Evolutionary conservation across 2,888 invertebrate genomes (phyloP).

Genomic region (Chloroclystis v-ata): DNA sequence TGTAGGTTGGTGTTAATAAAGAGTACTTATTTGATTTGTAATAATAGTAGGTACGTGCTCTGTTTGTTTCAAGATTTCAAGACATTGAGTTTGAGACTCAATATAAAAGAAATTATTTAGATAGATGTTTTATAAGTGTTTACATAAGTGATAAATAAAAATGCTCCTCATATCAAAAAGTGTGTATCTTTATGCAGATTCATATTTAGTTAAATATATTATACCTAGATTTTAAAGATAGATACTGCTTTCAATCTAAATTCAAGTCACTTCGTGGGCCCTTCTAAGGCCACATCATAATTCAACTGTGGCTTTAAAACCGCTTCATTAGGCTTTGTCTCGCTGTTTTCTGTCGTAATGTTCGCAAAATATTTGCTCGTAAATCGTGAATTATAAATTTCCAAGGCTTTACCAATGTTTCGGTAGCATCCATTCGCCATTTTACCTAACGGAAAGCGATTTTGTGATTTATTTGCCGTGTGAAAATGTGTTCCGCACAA

Average conservation of each 20-base stretch:
- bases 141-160: too few relatives aligned
- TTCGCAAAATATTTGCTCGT: slow-evolving; percentile 14
- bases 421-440: neutral
- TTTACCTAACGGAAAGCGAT: neutral
- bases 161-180: too few relatives aligned
- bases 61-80: too few relatives aligned
- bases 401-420: slow-evolving; percentile 20
- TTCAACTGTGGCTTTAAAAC: slow-evolving; percentile 21
- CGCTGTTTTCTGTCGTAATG: slow-evolving; percentile 4
- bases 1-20: too few relatives aligned
- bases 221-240: too few relatives aligned
- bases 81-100: too few relatives aligned
- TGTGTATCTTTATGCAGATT: too few relatives aligned
- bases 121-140: too few relatives aligned
- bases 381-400: slow-evolving; percentile 13
- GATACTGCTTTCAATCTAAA: neutral
- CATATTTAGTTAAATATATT: too few relatives aligned
- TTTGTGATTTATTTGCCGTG: neutral
- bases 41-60: too few relatives aligned
- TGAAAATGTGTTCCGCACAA: neutral
- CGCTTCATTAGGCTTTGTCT: slow-evolving; percentile 15
- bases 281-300: slow-evolving; percentile 10
- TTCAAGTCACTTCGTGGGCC: slow-evolving; percentile 1
- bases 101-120: too few relatives aligned
- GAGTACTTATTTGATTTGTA: too few relatives aligned